Evolutionary conservation across 2,888 invertebrate genomes (phyloP).

Genomic region (Phanerotoma sp.): DNA sequence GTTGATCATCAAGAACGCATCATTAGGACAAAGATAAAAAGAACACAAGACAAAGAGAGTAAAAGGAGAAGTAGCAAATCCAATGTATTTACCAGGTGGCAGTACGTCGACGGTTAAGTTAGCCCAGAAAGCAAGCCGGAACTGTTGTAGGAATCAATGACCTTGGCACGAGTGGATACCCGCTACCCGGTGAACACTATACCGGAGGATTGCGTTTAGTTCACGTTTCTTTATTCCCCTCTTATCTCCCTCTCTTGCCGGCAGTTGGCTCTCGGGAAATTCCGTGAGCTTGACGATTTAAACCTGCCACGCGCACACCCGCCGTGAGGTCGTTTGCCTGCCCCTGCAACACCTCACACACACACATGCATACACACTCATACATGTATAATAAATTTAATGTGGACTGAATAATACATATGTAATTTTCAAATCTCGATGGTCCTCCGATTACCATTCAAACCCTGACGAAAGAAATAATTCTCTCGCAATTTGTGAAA

Average conservation of each 20-base stretch:
- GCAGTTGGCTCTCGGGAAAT: slow-evolving; percentile 13
- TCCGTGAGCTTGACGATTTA: slow-evolving; percentile 11
- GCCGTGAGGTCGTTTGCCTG: slow-evolving; percentile 12
- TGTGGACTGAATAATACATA: not conserved
- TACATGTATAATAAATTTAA: not conserved
- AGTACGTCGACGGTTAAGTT: slow-evolving; percentile 45
- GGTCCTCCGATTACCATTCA: too few species aligned
- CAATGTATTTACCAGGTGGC: slow-evolving; percentile 20
- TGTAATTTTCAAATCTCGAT: not conserved
- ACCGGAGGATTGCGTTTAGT: slow-evolving; percentile 11
- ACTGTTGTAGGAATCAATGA: slow-evolving; percentile 55
- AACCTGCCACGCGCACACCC: slow-evolving; percentile 9
- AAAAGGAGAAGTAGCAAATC: slow-evolving; percentile 11
- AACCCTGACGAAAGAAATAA: too few species aligned
- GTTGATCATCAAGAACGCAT: too few species aligned
- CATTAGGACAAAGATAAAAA: not conserved
- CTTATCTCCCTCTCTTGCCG: too few species aligned
- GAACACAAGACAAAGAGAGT: not conserved
- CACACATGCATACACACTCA: too few species aligned
- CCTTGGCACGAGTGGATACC: slow-evolving; percentile 47
- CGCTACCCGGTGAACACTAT: slow-evolving; percentile 28
- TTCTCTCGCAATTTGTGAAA: too few species aligned
- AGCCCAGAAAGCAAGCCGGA: slow-evolving; percentile 56
- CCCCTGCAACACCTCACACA: not conserved
- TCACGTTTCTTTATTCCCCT: slow-evolving; percentile 5